phyloP scores from a whole-genome alignment of 1,140 invertebrate genomes.

The Holcopasites calliopsidis region DNA sequence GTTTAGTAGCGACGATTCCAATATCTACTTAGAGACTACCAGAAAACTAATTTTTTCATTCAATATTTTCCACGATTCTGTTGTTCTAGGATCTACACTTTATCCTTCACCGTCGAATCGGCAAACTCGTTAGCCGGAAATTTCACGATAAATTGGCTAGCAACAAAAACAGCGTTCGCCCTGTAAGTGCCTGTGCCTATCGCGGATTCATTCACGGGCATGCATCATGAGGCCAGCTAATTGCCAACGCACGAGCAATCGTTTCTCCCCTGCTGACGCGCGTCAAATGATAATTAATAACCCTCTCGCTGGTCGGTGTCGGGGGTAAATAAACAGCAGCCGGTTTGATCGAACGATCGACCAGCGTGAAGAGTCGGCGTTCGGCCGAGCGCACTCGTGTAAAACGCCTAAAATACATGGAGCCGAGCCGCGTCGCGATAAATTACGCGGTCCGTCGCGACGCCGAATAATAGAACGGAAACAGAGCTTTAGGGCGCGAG shows the following conservation, averaged over 20 bases:
- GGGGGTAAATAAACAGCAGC: slow-evolving; percentile 57
- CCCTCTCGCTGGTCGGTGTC: slow-evolving; percentile 49
- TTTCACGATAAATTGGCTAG: neutral
- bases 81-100: no score
- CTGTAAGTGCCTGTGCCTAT: slow-evolving; percentile 35
- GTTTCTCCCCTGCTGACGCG: slow-evolving; percentile 47
- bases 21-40: no score
- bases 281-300: slow-evolving; percentile 66
- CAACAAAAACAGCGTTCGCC: slow-evolving; percentile 21
- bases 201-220: slow-evolving; percentile 24
- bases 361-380: slow-evolving; percentile 37
- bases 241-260: slow-evolving; percentile 30
- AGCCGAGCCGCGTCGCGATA: slow-evolving; percentile 16
- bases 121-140: neutral
- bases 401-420: slow-evolving; percentile 37
- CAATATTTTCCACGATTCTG: no score
- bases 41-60: no score
- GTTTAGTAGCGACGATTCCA: no score
- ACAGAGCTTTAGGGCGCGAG: neutral
- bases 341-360: slow-evolving; percentile 42
- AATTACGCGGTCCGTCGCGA: slow-evolving; percentile 21
- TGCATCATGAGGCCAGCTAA: slow-evolving; percentile 38
- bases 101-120: neutral
- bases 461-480: slow-evolving; percentile 26
- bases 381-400: slow-evolving; percentile 21